Conservation (phyloP, 2,888 invertebrate species). For the Limenitis arthemis region DNA sequence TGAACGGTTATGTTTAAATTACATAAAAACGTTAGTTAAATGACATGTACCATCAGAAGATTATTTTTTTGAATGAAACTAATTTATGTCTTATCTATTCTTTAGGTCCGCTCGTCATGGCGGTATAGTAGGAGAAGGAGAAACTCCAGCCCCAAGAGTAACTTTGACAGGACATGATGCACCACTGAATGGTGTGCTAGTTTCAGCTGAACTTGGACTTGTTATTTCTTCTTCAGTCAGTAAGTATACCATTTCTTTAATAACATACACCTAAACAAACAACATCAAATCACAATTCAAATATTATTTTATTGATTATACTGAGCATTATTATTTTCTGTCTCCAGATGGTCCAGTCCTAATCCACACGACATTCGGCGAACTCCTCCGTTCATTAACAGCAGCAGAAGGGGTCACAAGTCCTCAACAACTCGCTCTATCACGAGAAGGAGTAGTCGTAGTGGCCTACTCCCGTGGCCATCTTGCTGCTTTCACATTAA, state of each 20-base stretch:
- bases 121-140: constrained; percentile 97
- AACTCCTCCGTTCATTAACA: constrained; percentile 90
- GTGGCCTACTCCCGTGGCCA: constrained; percentile 94
- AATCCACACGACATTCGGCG: constrained; percentile 98
- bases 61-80: background rate
- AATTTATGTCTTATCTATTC: constrained; percentile 62
- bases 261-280: too few species aligned
- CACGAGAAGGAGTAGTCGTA: constrained; percentile 95
- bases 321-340: too few species aligned
- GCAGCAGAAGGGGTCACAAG: constrained; percentile 80
- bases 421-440: constrained; percentile 93
- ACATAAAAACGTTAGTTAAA: background rate
- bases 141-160: constrained; percentile 95
- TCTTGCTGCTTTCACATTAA: constrained; percentile 94
- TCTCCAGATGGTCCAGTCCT: constrained; percentile 92
- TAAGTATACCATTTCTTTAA: constrained; percentile 38
- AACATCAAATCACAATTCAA: too few species aligned
- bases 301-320: too few species aligned
- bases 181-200: constrained; percentile 94
- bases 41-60: background rate
- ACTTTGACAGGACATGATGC: constrained; percentile 98
- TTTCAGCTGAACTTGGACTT: constrained; percentile 97
- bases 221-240: constrained; percentile 94
- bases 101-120: constrained; percentile 86
- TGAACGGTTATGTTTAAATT: too few species aligned